Conservation (phyloP, 2,113 vertebrate species). For the Gallinago jamesoni region DNA sequence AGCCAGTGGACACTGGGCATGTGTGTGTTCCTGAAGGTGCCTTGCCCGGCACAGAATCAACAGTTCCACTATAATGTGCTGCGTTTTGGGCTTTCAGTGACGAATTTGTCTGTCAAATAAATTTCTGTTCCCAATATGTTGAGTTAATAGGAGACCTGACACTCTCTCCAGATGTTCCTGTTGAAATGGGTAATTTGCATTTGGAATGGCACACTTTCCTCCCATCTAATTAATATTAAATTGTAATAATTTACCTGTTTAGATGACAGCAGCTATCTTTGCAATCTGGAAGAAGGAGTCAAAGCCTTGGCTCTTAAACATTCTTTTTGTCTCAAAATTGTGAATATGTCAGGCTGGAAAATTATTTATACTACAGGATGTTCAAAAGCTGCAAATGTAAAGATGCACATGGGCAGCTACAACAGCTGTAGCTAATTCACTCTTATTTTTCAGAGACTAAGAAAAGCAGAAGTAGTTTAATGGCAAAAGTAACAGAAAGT, state of each 20-base stretch:
- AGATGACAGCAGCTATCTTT: not conserved
- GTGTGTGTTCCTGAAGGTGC: not conserved
- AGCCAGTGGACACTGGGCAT: not conserved
- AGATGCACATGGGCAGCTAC: not conserved
- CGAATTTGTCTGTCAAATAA: not conserved
- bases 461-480: not conserved
- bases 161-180: not conserved
- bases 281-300: not conserved
- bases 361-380: not conserved
- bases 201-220: not conserved
- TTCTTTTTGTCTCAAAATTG: not conserved
- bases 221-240: not conserved
- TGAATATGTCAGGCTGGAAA: not conserved
- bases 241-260: not conserved
- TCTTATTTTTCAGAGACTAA: not conserved
- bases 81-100: not conserved
- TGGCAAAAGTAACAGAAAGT: not conserved
- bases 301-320: not conserved
- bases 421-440: not conserved
- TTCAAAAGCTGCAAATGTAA: not conserved
- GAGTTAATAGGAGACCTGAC: not conserved
- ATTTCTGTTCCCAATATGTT: not conserved
- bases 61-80: fast-evolving
- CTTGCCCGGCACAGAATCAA: not conserved
- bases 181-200: not conserved